Base-by-base conservation (phyloP, 2,113 vertebrate species). In the Ammodytes dubius region DNA sequence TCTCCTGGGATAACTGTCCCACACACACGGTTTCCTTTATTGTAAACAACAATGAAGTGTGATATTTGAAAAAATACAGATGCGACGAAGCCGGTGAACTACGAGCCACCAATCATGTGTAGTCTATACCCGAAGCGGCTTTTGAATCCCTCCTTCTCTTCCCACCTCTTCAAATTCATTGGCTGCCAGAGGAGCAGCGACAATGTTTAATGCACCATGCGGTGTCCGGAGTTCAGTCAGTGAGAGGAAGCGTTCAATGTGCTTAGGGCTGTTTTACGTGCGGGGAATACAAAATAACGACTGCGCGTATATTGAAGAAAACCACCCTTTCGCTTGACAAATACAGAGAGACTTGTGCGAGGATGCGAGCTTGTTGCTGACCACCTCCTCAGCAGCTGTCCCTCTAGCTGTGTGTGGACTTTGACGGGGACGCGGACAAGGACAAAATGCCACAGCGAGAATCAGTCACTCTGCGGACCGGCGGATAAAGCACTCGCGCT, bases 181-280 rank as follows among this genome's bases (percentile, higher is more conserved):
- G 98, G 98, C 95, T 97, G 96, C 94, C 94, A n/a, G 84, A 73
- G 93, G 96, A 96, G 96, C 92, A 95, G 97, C 96, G 96, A 97
- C 96, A 96, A 96, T 96, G 97, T 97, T 98, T 98, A 99, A 98
- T 96, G 95, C 98, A 95, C 97, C 97, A 96, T 96, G 97, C 97
- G 96, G 97, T 95, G 96, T 96, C 95, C 96, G 94, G 96, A 96
- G 96, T 96, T 92, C 96, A 97, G 96, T 97, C 96, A 93, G 96
- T 93, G 89, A 92, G 93, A 92, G 92, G 91, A 93, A 91, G 88
- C 92, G 85, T 87, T 92, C 89, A 19, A 52, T 70, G 89, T 79
- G 79, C 81, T 84, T 15, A 54, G 76, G 81, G 68, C 77, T 61
- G 82, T 59, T 50, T 47, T 65, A 87, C 91, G 90, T 90, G 90